These are phyloP conservation scores for Sialia sialis DNA, from an alignment of 2,113 vertebrate genomes.

Conservation along the genomic window DNA sequence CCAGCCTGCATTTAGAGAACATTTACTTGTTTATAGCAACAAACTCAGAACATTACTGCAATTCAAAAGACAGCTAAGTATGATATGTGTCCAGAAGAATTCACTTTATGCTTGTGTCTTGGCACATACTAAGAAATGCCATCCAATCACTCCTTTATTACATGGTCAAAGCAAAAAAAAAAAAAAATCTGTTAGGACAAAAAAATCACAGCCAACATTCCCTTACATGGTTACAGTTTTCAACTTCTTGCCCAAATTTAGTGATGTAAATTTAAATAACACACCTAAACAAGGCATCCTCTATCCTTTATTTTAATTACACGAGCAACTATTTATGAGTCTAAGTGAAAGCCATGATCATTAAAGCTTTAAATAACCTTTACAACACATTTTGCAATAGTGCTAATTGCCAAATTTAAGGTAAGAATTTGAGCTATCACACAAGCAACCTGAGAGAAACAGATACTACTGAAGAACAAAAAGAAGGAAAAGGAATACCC, in stretches of 20 bases:
- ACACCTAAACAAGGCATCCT: not conserved
- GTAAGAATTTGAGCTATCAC: not conserved
- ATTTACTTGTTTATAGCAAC: slow-evolving; percentile 44
- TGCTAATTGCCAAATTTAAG: not conserved
- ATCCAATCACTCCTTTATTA: not conserved
- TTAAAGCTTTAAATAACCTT: not conserved
- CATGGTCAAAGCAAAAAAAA: not conserved
- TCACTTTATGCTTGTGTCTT: not conserved
- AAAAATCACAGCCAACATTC: not conserved
- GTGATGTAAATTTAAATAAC: not conserved
- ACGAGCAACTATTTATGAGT: not conserved
- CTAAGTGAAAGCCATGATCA: not conserved
- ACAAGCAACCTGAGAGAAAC: not conserved
- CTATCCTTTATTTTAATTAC: not conserved
- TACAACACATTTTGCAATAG: not conserved
- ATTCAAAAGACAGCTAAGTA: slow-evolving; percentile 5
- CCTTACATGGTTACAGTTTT: slow-evolving; percentile 11
- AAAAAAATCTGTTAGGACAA: not conserved
- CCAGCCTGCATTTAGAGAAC: slow-evolving; percentile 5
- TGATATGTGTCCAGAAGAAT: slow-evolving; percentile 1
- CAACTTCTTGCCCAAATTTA: not conserved
- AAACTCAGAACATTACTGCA: slow-evolving; percentile 3
- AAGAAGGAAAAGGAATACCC: not conserved
- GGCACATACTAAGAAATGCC: slow-evolving; percentile 2
- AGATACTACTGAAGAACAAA: not conserved